phyloP scores from a whole-genome alignment of 2,888 invertebrate species.

The Xylota segnis region DNA sequence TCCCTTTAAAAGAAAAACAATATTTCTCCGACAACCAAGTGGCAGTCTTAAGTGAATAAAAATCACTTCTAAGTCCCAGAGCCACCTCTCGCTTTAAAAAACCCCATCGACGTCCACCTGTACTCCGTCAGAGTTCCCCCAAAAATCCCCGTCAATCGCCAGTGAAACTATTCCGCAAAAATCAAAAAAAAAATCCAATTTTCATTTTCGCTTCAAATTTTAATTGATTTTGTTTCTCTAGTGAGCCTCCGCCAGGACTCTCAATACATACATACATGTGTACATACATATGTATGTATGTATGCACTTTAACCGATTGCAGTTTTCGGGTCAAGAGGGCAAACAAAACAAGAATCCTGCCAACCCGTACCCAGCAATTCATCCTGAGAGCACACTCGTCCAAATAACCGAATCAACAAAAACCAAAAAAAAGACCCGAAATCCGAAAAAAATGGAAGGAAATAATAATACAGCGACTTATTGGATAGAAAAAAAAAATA shows the following conservation, averaged over 20 bases:
- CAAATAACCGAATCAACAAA: conserved; percentile 24
- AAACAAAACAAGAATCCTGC: neutral
- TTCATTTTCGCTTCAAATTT: conserved; percentile 36
- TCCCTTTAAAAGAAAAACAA: too few species aligned
- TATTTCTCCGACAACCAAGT: too few species aligned
- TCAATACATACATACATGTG: neutral
- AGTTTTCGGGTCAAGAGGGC: conserved; percentile 44
- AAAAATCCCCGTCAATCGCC: neutral
- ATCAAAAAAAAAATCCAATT: conserved; percentile 25
- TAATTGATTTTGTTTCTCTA: conserved; percentile 36
- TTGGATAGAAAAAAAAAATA: conserved; percentile 1
- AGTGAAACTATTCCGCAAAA: neutral
- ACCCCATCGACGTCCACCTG: too few species aligned
- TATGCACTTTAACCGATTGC: conserved; percentile 50
- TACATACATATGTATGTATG: neutral
- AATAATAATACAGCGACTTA: conserved; percentile 48
- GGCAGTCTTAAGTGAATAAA: too few species aligned
- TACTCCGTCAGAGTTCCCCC: too few species aligned
- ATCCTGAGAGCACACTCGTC: conserved; percentile 12
- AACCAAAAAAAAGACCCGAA: neutral
- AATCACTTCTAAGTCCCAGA: too few species aligned
- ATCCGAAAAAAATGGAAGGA: neutral
- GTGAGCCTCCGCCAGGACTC: neutral
- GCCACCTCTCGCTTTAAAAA: too few species aligned
- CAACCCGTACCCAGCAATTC: neutral